Evolutionary conservation across 37 sponge, comb jelly and placozoan species (phyloP).

Genomic region (Cladorhizidae sp.): DNA sequence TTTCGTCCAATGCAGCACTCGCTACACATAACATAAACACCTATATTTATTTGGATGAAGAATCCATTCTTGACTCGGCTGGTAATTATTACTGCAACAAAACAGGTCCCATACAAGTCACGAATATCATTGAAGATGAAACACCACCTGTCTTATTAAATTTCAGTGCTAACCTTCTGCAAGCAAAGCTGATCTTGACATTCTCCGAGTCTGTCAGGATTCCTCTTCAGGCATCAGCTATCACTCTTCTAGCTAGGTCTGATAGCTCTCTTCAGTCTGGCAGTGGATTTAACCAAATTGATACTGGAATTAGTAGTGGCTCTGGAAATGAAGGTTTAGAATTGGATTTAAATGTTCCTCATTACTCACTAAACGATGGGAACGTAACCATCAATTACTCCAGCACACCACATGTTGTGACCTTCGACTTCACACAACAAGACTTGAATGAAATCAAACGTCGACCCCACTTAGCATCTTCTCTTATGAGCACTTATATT

Average conservation of each 20-base stretch:
- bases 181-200: slow-evolving; percentile 53
- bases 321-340: not conserved
- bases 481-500: slow-evolving; percentile 38
- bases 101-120: slow-evolving; percentile 33
- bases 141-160: slow-evolving; percentile 60
- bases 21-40: slow-evolving; percentile 28
- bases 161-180: slow-evolving; percentile 66
- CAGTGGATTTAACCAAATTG: not conserved
- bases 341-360: not conserved
- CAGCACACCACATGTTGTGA: slow-evolving; percentile 50
- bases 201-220: slow-evolving; percentile 72
- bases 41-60: slow-evolving; percentile 22
- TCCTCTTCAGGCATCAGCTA: slow-evolving; percentile 14
- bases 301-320: slow-evolving; percentile 1
- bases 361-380: slow-evolving; percentile 67
- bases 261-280: slow-evolving; percentile 12
- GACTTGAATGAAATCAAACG: slow-evolving; percentile 80
- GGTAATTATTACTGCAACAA: slow-evolving; percentile 66
- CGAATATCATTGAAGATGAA: slow-evolving; percentile 44
- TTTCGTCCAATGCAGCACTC: slow-evolving; percentile 43
- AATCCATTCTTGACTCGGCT: slow-evolving; percentile 54
- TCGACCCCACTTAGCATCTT: slow-evolving; percentile 28
- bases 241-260: slow-evolving; percentile 55
- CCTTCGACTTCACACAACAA: slow-evolving; percentile 30
- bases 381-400: slow-evolving; percentile 11